phyloP scores from a whole-genome alignment of 2,888 invertebrate genomes.

The Latrodectus hesperus region DNA sequence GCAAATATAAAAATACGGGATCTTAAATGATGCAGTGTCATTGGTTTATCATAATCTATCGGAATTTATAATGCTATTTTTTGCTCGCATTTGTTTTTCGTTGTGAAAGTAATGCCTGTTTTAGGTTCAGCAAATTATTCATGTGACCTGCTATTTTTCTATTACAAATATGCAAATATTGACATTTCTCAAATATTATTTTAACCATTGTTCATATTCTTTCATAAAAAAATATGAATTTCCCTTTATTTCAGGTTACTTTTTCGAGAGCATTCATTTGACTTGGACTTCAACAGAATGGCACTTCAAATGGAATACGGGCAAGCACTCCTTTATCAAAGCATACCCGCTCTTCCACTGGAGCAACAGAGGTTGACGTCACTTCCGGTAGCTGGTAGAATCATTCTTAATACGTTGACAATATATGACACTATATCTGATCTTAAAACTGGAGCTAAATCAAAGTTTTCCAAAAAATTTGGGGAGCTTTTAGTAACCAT shows the following conservation, averaged over 20 bases:
- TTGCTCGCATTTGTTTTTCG: no score
- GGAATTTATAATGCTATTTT: no score
- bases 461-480: constrained; percentile 13
- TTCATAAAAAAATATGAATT: no score
- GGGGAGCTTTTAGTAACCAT: constrained; percentile 13
- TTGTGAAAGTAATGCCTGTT: no score
- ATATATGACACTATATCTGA: constrained; percentile 24
- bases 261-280: constrained; percentile 11
- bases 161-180: no score
- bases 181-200: no score
- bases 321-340: constrained; percentile 22
- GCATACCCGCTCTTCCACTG: constrained; percentile 27
- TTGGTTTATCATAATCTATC: no score
- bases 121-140: no score
- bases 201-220: no score
- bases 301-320: constrained; percentile 41
- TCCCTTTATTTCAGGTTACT: constrained; percentile 16
- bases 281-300: constrained; percentile 17
- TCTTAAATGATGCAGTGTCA: no score
- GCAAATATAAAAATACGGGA: no score
- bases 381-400: constrained; percentile 24
- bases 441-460: constrained; percentile 24
- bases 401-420: constrained; percentile 24
- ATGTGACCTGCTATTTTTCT: no score
- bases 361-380: constrained; percentile 43